Conservation (phyloP, 2,888 invertebrate genomes). For the Nephrotoma appendiculata region DNA sequence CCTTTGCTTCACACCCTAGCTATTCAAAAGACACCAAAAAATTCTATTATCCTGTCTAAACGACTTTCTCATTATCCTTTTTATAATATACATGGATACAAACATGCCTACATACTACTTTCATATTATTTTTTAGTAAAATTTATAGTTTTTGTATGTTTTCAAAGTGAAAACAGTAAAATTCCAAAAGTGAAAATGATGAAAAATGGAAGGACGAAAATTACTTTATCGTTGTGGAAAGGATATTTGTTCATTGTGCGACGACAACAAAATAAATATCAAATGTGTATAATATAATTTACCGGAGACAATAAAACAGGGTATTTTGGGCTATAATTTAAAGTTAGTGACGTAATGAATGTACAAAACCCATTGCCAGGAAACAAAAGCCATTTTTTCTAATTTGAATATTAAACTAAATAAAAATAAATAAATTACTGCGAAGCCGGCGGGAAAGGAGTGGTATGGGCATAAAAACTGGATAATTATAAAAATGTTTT, state of each 20-base stretch:
- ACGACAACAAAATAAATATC: not conserved
- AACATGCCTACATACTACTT: not conserved
- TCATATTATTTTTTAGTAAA: not conserved
- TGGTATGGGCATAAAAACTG: not conserved
- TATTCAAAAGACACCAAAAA: not conserved
- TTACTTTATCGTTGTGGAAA: not conserved
- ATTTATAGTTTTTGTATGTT: not conserved
- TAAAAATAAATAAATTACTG: not conserved
- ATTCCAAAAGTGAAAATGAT: not conserved
- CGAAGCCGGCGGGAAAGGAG: not conserved
- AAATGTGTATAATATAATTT: not conserved
- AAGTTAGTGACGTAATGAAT: not conserved
- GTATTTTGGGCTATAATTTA: not conserved
- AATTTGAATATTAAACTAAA: not conserved
- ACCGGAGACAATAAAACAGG: not conserved
- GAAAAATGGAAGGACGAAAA: not conserved
- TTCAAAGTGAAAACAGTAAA: not conserved
- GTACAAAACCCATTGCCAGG: not conserved
- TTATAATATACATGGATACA: not conserved
- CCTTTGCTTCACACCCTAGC: not conserved
- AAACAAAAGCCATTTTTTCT: not conserved
- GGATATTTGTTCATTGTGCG: not conserved
- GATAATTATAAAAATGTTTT: not conserved
- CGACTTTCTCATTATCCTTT: not conserved
- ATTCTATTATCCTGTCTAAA: not conserved